Evolutionary conservation across 37 sponge, comb jelly and placozoan species (phyloP).

Genomic region (Eunapius fragilis): DNA sequence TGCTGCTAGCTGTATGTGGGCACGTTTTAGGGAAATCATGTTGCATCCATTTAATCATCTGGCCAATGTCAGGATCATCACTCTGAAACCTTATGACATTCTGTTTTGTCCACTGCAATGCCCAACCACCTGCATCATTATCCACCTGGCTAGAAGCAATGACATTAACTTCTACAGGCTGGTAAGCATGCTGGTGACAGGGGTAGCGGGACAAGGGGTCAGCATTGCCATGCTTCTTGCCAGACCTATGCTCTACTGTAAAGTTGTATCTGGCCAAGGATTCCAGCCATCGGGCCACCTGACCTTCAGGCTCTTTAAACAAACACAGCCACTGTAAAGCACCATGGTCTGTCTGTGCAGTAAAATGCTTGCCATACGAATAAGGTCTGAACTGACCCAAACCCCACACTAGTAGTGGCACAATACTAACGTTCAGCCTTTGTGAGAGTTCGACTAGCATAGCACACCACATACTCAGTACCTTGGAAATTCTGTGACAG

Average conservation of each 20-base stretch:
- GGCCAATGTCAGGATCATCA: neutral
- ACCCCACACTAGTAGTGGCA: constrained; percentile 29
- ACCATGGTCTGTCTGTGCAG: constrained; percentile 20
- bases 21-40: neutral
- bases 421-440: constrained; percentile 18
- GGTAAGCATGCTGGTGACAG: neutral
- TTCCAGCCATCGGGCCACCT: constrained; percentile 32
- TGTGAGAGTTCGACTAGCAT: constrained; percentile 24
- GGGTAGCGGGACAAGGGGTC: constrained; percentile 18
- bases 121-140: neutral
- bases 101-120: neutral
- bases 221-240: constrained; percentile 26
- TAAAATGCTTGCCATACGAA: constrained; percentile 9
- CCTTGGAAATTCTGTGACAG: constrained; percentile 18
- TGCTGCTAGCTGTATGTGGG: neutral
- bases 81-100: neutral
- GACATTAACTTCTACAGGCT: no score
- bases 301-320: constrained; percentile 22
- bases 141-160: no score
- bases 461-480: constrained; percentile 17
- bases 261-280: constrained; percentile 8
- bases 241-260: constrained; percentile 12
- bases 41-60: neutral
- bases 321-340: constrained; percentile 14
- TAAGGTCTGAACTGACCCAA: constrained; percentile 6